Evolutionary conservation across 2,888 invertebrate genomes (phyloP), one percentile per base, ranked within the genome.

Genomic region (Mimumesa dahlbomi): DNA sequence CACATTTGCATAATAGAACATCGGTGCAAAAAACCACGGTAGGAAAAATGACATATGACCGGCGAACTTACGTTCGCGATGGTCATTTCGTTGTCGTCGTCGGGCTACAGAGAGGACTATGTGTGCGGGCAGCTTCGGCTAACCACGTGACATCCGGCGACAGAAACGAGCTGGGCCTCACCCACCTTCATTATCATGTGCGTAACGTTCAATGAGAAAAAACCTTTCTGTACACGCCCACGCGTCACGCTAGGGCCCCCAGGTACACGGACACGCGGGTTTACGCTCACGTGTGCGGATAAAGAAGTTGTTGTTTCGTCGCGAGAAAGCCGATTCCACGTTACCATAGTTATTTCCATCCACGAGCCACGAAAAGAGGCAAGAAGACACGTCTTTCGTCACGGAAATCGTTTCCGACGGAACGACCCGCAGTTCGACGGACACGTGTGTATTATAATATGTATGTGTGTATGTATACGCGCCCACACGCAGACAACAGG

Each of bases 181-280:
- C 79, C 80, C 77, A 82, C 61, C 71, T 78, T 82, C 63, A 79
- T 83, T 81, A 78, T 82, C 73, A 82, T 82, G 79, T 77, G 65
- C 67, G 77, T 64, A 73, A 62, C 81, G 81, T 79, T 70, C 75
- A 63, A 77, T 69, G 72, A 68, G 75, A 72, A 76, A n/a, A n/a
- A 77, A 81, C 62, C 67, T 77, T 73, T 71, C 68, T 65, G 66
- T 69, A 59, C 62, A 75, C 80, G 67, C 79, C 78, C 73, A 70
- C 70, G 58, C 49, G 53, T n/a, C 72, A 65, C 54, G 56, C 65
- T 42, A 48, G n/a, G 14, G n/a, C 11, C 21, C n/a, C n/a, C n/a
- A n/a, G n/a, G n/a, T n/a, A n/a, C n/a, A n/a, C 11, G 25, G 21
- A 13, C 62, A 31, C 49, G 25, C 42, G 56, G 53, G 38, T 42